phyloP scores from a whole-genome alignment of 2,888 invertebrate species.

The Eudasyphora cyanicolor region DNA sequence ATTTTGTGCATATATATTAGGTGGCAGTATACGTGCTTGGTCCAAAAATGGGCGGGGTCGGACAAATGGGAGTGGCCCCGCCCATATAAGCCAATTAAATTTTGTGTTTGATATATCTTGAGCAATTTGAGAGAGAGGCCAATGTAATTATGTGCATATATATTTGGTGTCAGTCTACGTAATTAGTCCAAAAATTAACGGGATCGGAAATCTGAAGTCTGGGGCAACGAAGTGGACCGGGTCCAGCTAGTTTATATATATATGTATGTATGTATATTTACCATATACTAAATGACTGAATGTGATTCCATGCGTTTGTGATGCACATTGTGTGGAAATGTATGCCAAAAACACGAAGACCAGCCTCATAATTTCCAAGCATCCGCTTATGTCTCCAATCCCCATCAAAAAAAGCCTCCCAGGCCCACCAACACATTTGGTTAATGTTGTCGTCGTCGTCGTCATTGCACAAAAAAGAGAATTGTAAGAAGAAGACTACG shows the following conservation, averaged over 20 bases:
- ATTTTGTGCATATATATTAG: too few relatives aligned
- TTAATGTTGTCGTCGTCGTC: conserved; percentile 1
- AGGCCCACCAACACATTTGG: not conserved
- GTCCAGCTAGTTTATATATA: conserved; percentile 29
- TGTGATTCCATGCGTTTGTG: conserved; percentile 8
- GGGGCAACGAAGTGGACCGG: too few relatives aligned
- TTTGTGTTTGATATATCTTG: too few relatives aligned
- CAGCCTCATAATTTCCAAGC: conserved; percentile 45
- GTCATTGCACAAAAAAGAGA: not conserved
- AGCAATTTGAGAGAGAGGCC: too few relatives aligned
- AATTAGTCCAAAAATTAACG: too few relatives aligned
- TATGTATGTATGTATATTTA: conserved; percentile 28
- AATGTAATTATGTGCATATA: too few relatives aligned
- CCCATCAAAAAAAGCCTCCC: not conserved
- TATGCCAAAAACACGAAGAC: conserved; percentile 48
- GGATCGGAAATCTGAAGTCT: too few relatives aligned
- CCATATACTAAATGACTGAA: not conserved
- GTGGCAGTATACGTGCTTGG: too few relatives aligned
- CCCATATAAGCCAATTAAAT: too few relatives aligned
- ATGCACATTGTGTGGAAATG: conserved; percentile 9
- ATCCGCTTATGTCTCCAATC: conserved; percentile 24
- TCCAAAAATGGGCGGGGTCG: too few relatives aligned
- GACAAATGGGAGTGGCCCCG: too few relatives aligned
- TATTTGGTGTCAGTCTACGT: too few relatives aligned
- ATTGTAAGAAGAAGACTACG: not conserved